Conservation (phyloP, 2,113 vertebrate species). For the Pleuronectes platessa region DNA sequence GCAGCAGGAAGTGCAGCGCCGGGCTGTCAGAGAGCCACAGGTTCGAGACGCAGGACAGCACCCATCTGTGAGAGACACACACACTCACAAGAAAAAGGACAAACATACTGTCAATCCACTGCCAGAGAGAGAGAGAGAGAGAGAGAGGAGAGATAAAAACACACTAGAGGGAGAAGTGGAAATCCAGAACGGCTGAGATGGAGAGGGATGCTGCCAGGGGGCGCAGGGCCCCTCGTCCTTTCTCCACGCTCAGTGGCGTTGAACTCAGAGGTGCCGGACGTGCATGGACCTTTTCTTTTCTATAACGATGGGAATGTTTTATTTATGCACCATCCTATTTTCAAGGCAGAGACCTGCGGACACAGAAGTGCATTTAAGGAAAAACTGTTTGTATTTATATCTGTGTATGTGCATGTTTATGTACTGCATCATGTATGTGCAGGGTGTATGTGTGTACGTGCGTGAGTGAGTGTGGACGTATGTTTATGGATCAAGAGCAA, state of each 20-base stretch:
- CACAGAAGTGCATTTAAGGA: slow-evolving; percentile 83
- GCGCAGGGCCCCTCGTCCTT: background rate
- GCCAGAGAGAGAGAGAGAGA: slow-evolving; percentile 32
- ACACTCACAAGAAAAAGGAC: background rate
- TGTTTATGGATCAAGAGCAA: slow-evolving; percentile 55
- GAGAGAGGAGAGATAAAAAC: slow-evolving; percentile 23
- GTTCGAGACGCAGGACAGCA: slow-evolving; percentile 84
- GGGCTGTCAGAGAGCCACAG: slow-evolving; percentile 79
- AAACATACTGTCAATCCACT: slow-evolving; percentile 30
- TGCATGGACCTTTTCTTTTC: slow-evolving; percentile 78
- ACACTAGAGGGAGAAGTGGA: slow-evolving; percentile 8
- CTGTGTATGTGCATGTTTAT: slow-evolving; percentile 77
- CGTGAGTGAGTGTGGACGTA: slow-evolving; percentile 4
- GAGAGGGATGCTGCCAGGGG: slow-evolving; percentile 10
- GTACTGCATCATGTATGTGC: slow-evolving; percentile 57
- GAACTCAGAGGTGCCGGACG: slow-evolving; percentile 41
- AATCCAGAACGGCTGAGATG: slow-evolving; percentile 16
- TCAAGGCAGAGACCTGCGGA: slow-evolving; percentile 68
- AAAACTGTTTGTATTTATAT: slow-evolving; percentile 68
- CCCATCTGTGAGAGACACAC: slow-evolving; percentile 80
- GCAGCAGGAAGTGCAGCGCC: slow-evolving; percentile 75
- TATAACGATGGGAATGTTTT: slow-evolving; percentile 65
- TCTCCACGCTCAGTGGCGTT: slow-evolving; percentile 18
- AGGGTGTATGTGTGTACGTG: slow-evolving; percentile 10
- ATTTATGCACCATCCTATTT: slow-evolving; percentile 75